Conservation (phyloP, 2,113 vertebrate genomes). For the Verasper variegatus region DNA sequence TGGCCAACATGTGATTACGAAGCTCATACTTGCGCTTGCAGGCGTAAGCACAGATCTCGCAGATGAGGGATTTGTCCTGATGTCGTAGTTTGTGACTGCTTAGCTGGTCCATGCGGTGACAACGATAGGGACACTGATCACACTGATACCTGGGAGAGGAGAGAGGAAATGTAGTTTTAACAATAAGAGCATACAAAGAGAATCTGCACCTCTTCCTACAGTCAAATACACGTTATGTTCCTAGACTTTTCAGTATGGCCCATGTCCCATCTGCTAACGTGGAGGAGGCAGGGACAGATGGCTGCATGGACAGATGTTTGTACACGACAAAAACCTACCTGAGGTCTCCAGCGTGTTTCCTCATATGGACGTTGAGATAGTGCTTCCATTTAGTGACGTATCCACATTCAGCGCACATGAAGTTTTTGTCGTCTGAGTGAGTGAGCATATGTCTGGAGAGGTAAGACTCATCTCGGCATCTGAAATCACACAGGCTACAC, state of each 20-base stretch:
- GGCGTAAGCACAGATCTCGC: slow-evolving; percentile 93
- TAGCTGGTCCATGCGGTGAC: slow-evolving; percentile 94
- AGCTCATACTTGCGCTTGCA: slow-evolving; percentile 97
- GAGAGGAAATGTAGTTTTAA: not conserved
- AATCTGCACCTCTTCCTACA: not conserved
- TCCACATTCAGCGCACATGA: slow-evolving; percentile 97
- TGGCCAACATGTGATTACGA: slow-evolving; percentile 91
- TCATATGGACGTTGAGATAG: slow-evolving; percentile 95
- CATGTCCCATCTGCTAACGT: too few relatives aligned
- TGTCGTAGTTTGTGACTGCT: slow-evolving; percentile 97
- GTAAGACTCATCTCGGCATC: slow-evolving; percentile 95
- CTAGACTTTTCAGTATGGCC: too few relatives aligned
- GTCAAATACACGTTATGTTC: not conserved
- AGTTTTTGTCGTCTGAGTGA: slow-evolving; percentile 92
- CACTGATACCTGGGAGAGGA: slow-evolving; percentile 88
- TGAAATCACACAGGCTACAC: slow-evolving; percentile 93
- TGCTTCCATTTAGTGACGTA: slow-evolving; percentile 99
- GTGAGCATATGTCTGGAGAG: slow-evolving; percentile 97
- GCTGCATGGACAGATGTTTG: too few relatives aligned
- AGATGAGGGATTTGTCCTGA: slow-evolving; percentile 94
- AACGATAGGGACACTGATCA: slow-evolving; percentile 93
- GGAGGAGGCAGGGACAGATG: too few relatives aligned
- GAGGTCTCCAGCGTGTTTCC: slow-evolving; percentile 96
- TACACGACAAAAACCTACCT: slow-evolving; percentile 78
- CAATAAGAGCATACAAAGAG: not conserved